phyloP scores from a whole-genome alignment of 92 coral and sea anemone species.

The Phenganax subtilis region DNA sequence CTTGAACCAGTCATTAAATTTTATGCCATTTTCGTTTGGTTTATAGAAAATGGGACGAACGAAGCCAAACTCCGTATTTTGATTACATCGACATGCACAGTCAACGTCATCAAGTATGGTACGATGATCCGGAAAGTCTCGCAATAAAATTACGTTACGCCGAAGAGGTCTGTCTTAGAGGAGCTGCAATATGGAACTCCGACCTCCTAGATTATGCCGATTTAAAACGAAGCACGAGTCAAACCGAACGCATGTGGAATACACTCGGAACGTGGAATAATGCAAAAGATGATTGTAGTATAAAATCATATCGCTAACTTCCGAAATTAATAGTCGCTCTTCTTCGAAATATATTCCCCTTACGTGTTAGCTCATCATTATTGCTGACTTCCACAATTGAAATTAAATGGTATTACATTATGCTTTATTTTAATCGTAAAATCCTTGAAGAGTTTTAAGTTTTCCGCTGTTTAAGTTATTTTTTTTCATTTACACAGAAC shows the following conservation, averaged over 20 bases:
- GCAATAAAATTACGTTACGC: conserved; percentile 59
- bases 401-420: too few species aligned
- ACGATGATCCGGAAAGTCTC: conserved; percentile 70
- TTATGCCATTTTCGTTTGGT: too few species aligned
- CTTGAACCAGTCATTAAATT: too few species aligned
- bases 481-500: too few species aligned
- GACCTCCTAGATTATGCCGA: conserved; percentile 83
- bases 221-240: conserved; percentile 49
- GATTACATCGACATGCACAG: conserved; percentile 67
- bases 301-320: too few species aligned
- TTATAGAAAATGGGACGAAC: conserved; percentile 54
- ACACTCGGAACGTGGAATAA: conserved; percentile 37
- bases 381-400: too few species aligned
- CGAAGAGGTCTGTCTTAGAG: conserved; percentile 53
- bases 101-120: conserved; percentile 84
- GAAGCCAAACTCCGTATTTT: conserved; percentile 65
- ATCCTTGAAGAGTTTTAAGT: too few species aligned
- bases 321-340: too few species aligned
- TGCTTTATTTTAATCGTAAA: too few species aligned
- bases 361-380: too few species aligned
- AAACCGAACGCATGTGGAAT: conserved; percentile 78
- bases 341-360: too few species aligned
- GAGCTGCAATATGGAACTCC: conserved; percentile 91
- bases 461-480: too few species aligned
- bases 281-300: neutral